Evolutionary conservation across 92 coral and sea anemone genomes (phyloP).

Genomic region (Palythoa grandis): DNA sequence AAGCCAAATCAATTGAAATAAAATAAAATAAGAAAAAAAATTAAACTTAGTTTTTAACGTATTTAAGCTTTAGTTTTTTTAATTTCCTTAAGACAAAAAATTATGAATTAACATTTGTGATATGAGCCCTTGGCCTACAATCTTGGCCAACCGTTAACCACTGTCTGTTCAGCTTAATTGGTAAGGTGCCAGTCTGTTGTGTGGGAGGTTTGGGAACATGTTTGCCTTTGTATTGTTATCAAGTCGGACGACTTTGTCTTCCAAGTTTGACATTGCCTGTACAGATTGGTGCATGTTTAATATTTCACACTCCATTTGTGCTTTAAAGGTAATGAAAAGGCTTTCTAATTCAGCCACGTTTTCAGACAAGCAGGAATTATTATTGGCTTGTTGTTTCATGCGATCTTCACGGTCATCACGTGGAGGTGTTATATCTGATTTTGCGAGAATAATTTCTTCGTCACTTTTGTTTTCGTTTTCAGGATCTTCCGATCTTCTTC

Average conservation of each 20-base stretch:
- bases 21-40: no score
- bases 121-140: no score
- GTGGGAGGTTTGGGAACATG: no score
- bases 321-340: constrained; percentile 23
- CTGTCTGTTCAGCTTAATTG: no score
- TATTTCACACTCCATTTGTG: constrained; percentile 22
- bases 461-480: not conserved
- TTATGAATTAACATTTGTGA: no score
- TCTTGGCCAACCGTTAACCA: no score
- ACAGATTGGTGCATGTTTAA: constrained; percentile 11
- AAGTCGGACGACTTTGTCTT: not conserved
- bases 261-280: not conserved
- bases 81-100: no score
- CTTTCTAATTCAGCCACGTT: constrained; percentile 18
- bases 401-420: not conserved
- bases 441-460: not conserved
- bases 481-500: constrained; percentile 5
- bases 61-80: no score
- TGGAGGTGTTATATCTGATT: constrained; percentile 23
- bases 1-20: no score
- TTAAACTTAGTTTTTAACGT: no score
- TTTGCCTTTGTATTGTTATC: no score
- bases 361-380: constrained; percentile 3
- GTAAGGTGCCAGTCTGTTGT: no score
- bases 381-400: not conserved